Percentiles rank a stretch among this genome's conserved stretches.
These are phyloP conservation scores for Pedetes capensis DNA, from an alignment of 2,113 vertebrate species.

Conservation along the genomic window DNA sequence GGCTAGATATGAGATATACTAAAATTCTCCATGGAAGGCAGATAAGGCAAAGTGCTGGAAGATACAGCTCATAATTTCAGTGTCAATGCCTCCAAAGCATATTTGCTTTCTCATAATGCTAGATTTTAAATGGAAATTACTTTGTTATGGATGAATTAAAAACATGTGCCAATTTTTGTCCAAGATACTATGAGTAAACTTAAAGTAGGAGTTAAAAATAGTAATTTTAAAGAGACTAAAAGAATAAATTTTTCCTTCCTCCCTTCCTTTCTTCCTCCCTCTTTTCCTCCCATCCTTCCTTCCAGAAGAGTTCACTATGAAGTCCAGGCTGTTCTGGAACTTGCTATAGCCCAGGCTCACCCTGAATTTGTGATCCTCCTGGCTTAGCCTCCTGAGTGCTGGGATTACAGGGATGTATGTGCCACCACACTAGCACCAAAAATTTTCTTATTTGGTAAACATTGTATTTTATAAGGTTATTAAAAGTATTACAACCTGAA, in stretches of 20 bases:
- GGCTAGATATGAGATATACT: not conserved
- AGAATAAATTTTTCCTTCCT: not conserved
- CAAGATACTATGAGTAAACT: constrained; percentile 3
- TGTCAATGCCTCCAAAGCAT: not conserved
- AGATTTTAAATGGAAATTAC: not conserved
- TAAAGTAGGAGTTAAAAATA: constrained; percentile 9
- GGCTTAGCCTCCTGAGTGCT: not conserved
- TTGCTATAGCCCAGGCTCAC: no score
- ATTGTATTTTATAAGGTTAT: constrained; percentile 19
- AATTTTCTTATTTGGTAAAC: not conserved
- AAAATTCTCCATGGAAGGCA: not conserved
- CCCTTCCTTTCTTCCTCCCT: not conserved
- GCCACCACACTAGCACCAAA: not conserved
- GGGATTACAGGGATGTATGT: not conserved
- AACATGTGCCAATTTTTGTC: not conserved
- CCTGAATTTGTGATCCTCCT: no score
- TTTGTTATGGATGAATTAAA: constrained; percentile 16
- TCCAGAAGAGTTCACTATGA: not conserved
- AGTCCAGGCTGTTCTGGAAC: not conserved
- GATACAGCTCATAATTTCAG: not conserved
- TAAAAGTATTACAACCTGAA: not conserved
- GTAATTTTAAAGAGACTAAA: not conserved
- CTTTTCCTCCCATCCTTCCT: not conserved
- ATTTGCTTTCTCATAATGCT: not conserved
- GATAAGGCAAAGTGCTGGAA: not conserved